Conservation (phyloP, 2,888 invertebrate genomes). For the Melipona beecheii region DNA sequence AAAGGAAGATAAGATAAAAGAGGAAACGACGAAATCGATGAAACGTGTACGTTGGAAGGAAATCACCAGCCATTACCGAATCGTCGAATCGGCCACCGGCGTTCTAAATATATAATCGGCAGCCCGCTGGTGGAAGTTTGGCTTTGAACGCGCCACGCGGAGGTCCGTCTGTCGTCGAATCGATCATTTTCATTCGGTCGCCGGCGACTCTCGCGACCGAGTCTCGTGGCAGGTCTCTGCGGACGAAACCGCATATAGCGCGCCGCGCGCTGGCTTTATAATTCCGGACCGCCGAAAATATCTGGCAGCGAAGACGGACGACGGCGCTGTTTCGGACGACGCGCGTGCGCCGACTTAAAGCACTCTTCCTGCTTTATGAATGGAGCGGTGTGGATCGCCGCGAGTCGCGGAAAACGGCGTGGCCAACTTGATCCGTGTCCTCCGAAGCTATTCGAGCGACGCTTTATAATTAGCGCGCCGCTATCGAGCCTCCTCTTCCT, state of each 20-base stretch:
- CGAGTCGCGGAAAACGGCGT: constrained; percentile 40
- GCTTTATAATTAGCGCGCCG: constrained; percentile 34
- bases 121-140: constrained; percentile 48
- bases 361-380: constrained; percentile 65
- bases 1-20: too few species aligned
- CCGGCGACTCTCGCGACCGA: constrained; percentile 29
- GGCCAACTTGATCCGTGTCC: constrained; percentile 30
- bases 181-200: constrained; percentile 73
- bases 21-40: not conserved
- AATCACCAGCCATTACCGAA: constrained; percentile 59
- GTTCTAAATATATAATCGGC: constrained; percentile 69
- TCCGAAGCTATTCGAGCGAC: constrained; percentile 18
- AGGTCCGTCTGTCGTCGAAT: constrained; percentile 72
- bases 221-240: constrained; percentile 26
- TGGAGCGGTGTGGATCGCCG: constrained; percentile 50
- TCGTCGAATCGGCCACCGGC: constrained; percentile 1
- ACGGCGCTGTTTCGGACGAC: constrained; percentile 17
- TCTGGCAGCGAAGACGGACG: constrained; percentile 49
- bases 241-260: constrained; percentile 30
- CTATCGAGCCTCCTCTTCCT: constrained; percentile 1
- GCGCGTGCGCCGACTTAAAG: constrained; percentile 49
- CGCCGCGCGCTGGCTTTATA: constrained; percentile 54
- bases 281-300: constrained; percentile 72
- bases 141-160: constrained; percentile 69
- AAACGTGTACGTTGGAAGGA: not conserved